Base-by-base conservation (phyloP, 1,140 invertebrate genomes). In the Drosophila funebris region DNA sequence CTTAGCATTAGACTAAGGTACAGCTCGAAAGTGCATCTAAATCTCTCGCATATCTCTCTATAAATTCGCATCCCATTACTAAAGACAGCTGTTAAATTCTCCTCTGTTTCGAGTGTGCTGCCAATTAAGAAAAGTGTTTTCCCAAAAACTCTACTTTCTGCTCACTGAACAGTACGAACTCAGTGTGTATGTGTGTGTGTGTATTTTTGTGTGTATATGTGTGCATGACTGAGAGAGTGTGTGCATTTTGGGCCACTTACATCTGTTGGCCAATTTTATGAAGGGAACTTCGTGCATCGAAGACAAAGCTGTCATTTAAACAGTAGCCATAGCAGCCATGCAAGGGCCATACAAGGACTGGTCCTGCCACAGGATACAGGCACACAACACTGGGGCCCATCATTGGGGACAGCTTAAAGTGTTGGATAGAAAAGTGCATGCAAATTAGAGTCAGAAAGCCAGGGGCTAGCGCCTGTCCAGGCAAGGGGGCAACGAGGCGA, bases 401-500 rank as follows among this genome's bases (percentile, higher is more conserved):
- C 77, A 60, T 37, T 36, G 61, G 70, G 74, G 73, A 73, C 68
- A 31, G 58, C 63, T 70, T 69, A 36, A 58, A 60, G 43, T 48
- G 46, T 37, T 57, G 54, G 54, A 37, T 11, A 20, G 53, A 54
- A 20, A 62, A 70, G 43, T 53, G 64, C 78, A 82, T 82, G 60
- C 63, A 78, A 82, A 82, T 82, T 79, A 76, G 66, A 76, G 78
- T 67, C 67, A 50, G 48, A 71, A 56, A 64, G 61, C 50, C 31
- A 29, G 39, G 16, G 20, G 18, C 44, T 60, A 27, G 2, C 24
- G 31, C 14, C 31, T 48, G 41, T 31, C 41, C 46, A 39, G 41
- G 7, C 22, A 14, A 48, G 24, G n/a, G 36, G 24, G 37, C 56
- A 31, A 44, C 75, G 57, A 63, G 18, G 76, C 73, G 73, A 72